phyloP scores from a whole-genome alignment of 30 jellyfish, hydroid and myxozoan genomes.

The Hydra vulgaris region DNA sequence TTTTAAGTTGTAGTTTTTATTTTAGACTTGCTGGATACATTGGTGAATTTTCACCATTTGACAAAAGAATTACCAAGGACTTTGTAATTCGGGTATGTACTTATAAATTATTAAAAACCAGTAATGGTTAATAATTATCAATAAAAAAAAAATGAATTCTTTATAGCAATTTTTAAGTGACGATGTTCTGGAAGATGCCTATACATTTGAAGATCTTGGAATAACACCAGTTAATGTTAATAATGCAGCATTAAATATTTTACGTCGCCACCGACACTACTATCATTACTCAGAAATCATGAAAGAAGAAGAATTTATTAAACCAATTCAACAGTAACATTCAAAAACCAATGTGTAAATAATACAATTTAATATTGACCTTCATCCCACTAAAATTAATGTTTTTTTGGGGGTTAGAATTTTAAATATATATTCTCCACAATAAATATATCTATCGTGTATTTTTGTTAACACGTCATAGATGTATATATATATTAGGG shows the following conservation, averaged over 20 bases:
- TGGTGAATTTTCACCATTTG: conserved; percentile 61
- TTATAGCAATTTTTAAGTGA: conserved; percentile 77
- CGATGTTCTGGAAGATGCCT: conserved; percentile 33
- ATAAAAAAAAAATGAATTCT: neutral
- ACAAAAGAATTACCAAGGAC: conserved; percentile 78
- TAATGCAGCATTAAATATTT: conserved; percentile 69
- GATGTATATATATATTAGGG: too few relatives aligned
- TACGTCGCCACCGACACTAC: conserved; percentile 86
- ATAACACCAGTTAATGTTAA: conserved; percentile 57
- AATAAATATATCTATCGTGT: too few relatives aligned
- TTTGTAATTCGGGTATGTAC: conserved; percentile 50
- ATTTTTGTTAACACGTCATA: too few relatives aligned
- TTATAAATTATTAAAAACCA: neutral
- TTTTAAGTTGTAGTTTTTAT: neutral
- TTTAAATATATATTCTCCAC: too few relatives aligned
- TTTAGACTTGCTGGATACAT: conserved; percentile 57
- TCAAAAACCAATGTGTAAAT: neutral
- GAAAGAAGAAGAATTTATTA: conserved; percentile 61
- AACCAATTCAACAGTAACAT: conserved; percentile 51
- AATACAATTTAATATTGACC: neutral
- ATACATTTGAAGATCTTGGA: conserved; percentile 73
- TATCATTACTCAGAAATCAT: conserved; percentile 40
- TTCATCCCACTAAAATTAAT: neutral
- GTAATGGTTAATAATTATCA: neutral
- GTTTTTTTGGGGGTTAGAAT: neutral